phyloP scores from a whole-genome alignment of 2,888 invertebrate species.

The Clostera curtula region DNA sequence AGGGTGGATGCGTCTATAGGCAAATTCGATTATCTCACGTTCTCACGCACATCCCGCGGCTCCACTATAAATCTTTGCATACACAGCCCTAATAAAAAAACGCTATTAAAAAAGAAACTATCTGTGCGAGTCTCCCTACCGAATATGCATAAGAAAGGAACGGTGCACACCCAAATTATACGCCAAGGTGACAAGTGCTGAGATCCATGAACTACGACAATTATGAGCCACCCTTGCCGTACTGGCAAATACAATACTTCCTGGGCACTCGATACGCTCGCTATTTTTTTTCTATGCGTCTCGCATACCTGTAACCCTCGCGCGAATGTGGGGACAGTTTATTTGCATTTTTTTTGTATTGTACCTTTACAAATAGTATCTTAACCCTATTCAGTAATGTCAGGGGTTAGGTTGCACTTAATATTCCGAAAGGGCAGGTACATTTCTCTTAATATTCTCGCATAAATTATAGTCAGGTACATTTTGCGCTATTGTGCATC shows the following conservation, averaged over 20 bases:
- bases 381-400: slow-evolving; percentile 73
- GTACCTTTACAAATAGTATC: slow-evolving; percentile 72
- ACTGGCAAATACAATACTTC: slow-evolving; percentile 41
- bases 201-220: slow-evolving; percentile 39
- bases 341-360: slow-evolving; percentile 74
- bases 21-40: slow-evolving; percentile 73
- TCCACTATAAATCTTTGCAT: slow-evolving; percentile 72
- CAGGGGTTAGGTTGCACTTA: slow-evolving; percentile 76
- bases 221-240: slow-evolving; percentile 20
- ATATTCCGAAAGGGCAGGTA: slow-evolving; percentile 76
- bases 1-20: slow-evolving; percentile 66
- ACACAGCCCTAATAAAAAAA: slow-evolving; percentile 59
- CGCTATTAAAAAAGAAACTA: slow-evolving; percentile 68
- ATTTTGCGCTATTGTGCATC: slow-evolving; percentile 67
- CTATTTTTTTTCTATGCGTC: slow-evolving; percentile 51
- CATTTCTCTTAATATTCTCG: slow-evolving; percentile 75
- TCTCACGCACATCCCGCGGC: slow-evolving; percentile 70
- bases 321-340: slow-evolving; percentile 66
- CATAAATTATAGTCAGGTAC: slow-evolving; percentile 77
- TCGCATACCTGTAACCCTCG: slow-evolving; percentile 59
- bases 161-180: slow-evolving; percentile 69
- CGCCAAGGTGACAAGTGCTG: slow-evolving; percentile 68
- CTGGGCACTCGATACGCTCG: slow-evolving; percentile 38
- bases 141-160: slow-evolving; percentile 67
- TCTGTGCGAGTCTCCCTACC: slow-evolving; percentile 60